Base-by-base conservation (phyloP, 2,113 vertebrate genomes). In the Anser brachyrhynchus region DNA sequence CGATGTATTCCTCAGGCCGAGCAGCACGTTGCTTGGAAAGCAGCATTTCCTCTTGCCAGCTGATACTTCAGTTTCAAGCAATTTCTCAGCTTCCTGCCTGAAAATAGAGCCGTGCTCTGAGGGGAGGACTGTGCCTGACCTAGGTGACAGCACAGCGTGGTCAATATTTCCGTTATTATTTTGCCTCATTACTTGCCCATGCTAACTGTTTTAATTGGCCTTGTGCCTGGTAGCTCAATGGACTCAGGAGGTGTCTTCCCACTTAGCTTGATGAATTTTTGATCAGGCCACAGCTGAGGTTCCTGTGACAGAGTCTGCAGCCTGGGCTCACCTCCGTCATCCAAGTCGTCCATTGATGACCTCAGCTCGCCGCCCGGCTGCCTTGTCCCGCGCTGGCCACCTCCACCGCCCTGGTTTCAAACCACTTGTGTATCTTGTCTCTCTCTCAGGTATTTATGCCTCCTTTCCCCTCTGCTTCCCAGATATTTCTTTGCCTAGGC, bases 21-120 rank as follows among this genome's bases (percentile, higher is more conserved):
- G 55, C 44, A 62, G 54, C 76, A 62, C 17, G 1, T 19, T 61
- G 65, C 43, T 71, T 76, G 49, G 18, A 29, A 52, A 88, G 66
- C 29, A 67, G 59, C 21, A 13, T 77, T 80, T 65, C 35, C 58
- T 80, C 49, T 73, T 25, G 25, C 33, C 70, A 81, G 25, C n/a
- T 77, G 33, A 62, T 77, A 35, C 58, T 80, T 72, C 58, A 39
- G 20, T 88, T 66, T 52, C 44, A 46, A 37, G 61, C 4, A 5
- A 1, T 28, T 87, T 33, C 10, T n/a, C 41, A 8, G 20, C 29
- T 62, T 76, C 39, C 74, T 59, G 0, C 0, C 55, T 83, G 79
- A 26, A 58, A 70, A 72, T 2, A 54, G 44, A 8, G 26, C 65
- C 0, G 0, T 41, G 61, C 46, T 81, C 37, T 3, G 5, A 66